Evolutionary conservation across 2,888 invertebrate species (phyloP).

Genomic region (Rhagonycha fulva): DNA sequence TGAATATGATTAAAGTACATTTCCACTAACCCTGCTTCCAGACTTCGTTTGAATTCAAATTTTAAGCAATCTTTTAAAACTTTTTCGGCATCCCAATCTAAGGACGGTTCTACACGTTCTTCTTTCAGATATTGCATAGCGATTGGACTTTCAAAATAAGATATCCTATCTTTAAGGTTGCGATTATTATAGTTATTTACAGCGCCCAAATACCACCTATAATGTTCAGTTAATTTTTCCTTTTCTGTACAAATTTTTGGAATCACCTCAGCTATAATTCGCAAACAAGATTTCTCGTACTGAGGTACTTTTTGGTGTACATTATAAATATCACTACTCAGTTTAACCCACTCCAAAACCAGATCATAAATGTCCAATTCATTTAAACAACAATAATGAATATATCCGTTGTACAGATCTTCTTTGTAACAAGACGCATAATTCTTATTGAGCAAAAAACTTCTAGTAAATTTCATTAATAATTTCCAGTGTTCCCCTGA

Average conservation of each 20-base stretch:
- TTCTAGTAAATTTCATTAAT: background rate
- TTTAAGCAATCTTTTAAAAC: background rate
- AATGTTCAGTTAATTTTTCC: background rate
- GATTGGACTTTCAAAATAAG: background rate
- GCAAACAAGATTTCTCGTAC: slow-evolving; percentile 19
- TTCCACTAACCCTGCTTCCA: background rate
- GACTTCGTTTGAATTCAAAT: background rate
- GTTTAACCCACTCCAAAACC: background rate
- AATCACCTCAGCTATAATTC: slow-evolving; percentile 1
- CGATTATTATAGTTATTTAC: slow-evolving; percentile 3
- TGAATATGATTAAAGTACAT: background rate
- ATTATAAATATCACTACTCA: background rate
- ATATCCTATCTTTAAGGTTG: slow-evolving; percentile 4
- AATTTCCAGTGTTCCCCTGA: slow-evolving; percentile 11
- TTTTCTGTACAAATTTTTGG: background rate
- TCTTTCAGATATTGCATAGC: background rate
- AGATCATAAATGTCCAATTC: slow-evolving; percentile 6
- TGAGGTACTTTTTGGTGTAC: background rate
- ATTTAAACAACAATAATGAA: background rate
- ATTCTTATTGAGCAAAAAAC: background rate
- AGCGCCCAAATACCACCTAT: background rate
- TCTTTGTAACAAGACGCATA: background rate
- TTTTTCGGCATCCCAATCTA: background rate
- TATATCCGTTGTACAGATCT: background rate
- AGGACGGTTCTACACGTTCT: background rate